phyloP scores from a whole-genome alignment of 2,888 invertebrate species.

The Trachelus iudaicus region DNA sequence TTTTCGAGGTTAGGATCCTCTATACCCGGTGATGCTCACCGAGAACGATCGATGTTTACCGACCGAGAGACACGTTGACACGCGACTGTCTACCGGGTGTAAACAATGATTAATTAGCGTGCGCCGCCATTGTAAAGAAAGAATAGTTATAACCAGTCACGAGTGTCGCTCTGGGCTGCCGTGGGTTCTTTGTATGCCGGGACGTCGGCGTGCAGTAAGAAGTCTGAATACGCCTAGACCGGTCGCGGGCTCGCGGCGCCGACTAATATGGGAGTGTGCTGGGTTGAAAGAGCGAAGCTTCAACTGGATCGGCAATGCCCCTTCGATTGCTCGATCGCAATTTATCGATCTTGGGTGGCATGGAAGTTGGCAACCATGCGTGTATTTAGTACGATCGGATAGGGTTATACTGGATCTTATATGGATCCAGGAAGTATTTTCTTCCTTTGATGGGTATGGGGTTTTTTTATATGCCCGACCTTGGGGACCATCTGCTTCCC shows the following conservation, averaged over 20 bases:
- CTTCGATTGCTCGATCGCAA: constrained; percentile 6
- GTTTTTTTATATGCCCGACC: not conserved
- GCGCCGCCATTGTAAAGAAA: constrained; percentile 38
- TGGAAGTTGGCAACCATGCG: not conserved
- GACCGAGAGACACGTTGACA: constrained; percentile 28
- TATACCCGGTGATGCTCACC: not conserved
- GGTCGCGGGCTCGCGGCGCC: constrained; percentile 34
- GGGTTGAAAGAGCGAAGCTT: constrained; percentile 37
- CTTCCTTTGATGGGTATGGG: not conserved
- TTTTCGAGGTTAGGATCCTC: not conserved
- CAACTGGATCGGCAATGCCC: constrained; percentile 52
- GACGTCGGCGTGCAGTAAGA: constrained; percentile 25
- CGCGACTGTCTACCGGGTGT: constrained; percentile 34
- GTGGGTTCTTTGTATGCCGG: constrained; percentile 30
- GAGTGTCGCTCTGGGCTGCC: constrained; percentile 19
- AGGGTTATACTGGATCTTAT: not conserved
- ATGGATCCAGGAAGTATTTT: not conserved
- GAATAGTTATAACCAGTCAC: constrained; percentile 22
- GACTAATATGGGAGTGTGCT: constrained; percentile 52
- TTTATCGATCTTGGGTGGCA: not conserved
- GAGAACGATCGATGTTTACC: constrained; percentile 20
- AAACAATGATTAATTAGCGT: constrained; percentile 55
- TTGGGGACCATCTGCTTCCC: not conserved
- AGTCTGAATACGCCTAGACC: constrained; percentile 54
- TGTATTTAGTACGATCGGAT: not conserved